These are phyloP conservation scores for Pantelozetes paolii DNA, from an alignment of 2,888 invertebrate genomes.

Conservation along the genomic window DNA sequence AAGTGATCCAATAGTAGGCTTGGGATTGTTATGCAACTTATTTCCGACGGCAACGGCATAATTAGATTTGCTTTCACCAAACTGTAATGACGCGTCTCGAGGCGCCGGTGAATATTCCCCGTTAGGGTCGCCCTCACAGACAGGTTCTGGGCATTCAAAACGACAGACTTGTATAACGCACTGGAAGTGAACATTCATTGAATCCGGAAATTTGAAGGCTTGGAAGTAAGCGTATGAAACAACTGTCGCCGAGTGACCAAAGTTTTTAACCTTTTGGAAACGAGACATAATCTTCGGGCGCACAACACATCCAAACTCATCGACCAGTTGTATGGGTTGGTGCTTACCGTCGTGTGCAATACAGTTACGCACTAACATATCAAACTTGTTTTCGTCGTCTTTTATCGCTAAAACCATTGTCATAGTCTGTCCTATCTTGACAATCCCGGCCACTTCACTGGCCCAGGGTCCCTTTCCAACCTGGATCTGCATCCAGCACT, in stretches of 20 bases:
- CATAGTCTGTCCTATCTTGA: conserved; percentile 94
- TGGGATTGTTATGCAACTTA: not conserved
- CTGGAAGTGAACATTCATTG: conserved; percentile 95
- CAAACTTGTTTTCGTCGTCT: conserved; percentile 92
- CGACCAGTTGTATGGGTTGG: conserved; percentile 85
- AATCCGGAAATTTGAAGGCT: conserved; percentile 93
- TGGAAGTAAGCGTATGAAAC: conserved; percentile 94
- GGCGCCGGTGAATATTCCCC: conserved; percentile 50
- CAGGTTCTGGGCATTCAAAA: conserved; percentile 87
- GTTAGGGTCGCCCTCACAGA: conserved; percentile 60
- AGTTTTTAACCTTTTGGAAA: conserved; percentile 93
- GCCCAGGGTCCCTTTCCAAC: conserved; percentile 96
- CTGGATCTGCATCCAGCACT: conserved; percentile 97
- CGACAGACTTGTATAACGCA: conserved; percentile 92
- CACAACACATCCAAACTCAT: conserved; percentile 87
- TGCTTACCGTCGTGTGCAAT: conserved; percentile 91
- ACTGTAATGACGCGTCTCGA: conserved; percentile 42
- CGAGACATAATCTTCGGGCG: conserved; percentile 85
- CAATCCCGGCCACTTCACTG: conserved; percentile 91
- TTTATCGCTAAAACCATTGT: conserved; percentile 94
- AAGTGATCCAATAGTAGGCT: not conserved
- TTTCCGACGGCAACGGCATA: conserved; percentile 26
- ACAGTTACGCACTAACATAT: conserved; percentile 89
- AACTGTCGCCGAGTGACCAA: conserved; percentile 87
- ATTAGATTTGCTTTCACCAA: conserved; percentile 19